Base-by-base conservation (phyloP, 2,113 vertebrate species). In the Narcine bancroftii region DNA sequence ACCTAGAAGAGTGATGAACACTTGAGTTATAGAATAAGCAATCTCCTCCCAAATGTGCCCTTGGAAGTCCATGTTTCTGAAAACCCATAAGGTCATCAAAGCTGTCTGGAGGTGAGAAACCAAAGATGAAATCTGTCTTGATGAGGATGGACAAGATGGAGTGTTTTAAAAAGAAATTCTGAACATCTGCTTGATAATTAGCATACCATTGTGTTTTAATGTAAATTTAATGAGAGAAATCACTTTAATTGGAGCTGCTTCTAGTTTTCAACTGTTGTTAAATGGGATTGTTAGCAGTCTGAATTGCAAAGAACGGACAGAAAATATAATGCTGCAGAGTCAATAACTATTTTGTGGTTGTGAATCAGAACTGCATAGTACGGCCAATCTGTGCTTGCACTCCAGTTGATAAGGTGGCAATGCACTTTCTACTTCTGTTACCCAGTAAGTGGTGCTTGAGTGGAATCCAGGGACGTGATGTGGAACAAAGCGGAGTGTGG, bases 331-430 rank as follows among this genome's bases (percentile, higher is more conserved):
- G 9, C 33, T 87, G 53, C n/a, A 36, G 5, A 24, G 53, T 87
- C 56, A 87, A 39, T 39, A 63, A 15, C 60, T 87, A n/a, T 19
- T 87, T 36, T 36, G 50, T 56, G n/a, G 13, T 60, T 60, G 53
- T 87, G 81, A n/a, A 87, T 36, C 81, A 36, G 81, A 87, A 63
- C 1, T 93, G 21, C 93, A 94, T 94, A 94, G 95, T 73, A 95
- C 94, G 73, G 94, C 93, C 96, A 95, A 95, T 96, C 95, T 96
- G 96, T 94, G 94, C 66, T 93, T 93, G 92, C 93, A 89, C 92
- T 91, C 93, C 69, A 39, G 92, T 63, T 92, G 71, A 89, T 91
- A 92, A 92, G 92, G 72, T 92, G 65, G 92, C 66, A 92, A 73
- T 6, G 85, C 73, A 26, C 66, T 42, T 92, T 66, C 69, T 76